A percentile compares a stretch with the other conserved stretches of the same genome.
These are phyloP conservation scores for Gambusia holbrooki DNA, from an alignment of 2,113 vertebrate genomes.

Conservation along the genomic window DNA sequence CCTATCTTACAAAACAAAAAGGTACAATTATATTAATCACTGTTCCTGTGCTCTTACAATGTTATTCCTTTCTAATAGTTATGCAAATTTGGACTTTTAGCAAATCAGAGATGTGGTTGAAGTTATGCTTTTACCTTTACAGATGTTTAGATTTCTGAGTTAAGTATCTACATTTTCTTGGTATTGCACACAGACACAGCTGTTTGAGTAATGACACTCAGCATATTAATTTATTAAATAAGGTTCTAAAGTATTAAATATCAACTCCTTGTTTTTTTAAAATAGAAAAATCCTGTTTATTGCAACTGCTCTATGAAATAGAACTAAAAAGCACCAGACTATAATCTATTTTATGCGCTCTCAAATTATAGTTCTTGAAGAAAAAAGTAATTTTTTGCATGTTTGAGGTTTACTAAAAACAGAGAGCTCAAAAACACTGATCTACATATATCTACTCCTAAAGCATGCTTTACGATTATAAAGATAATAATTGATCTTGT, in stretches of 20 bases:
- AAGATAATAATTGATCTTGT: background rate
- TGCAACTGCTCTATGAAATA: background rate
- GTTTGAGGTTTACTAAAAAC: background rate
- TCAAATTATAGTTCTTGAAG: background rate
- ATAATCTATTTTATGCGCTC: background rate
- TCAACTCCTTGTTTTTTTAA: background rate
- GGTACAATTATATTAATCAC: background rate
- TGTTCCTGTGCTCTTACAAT: too few relatives aligned
- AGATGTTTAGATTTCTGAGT: background rate
- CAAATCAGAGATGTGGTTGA: background rate
- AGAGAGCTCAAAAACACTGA: background rate
- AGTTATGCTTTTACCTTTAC: background rate
- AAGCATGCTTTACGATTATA: background rate
- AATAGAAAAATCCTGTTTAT: background rate
- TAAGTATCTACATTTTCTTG: background rate
- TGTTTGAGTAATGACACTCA: background rate
- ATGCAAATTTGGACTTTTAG: background rate
- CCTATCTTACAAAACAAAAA: background rate
- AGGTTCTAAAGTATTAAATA: too few relatives aligned
- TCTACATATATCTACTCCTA: background rate
- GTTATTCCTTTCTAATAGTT: background rate
- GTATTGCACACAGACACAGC: background rate
- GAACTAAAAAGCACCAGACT: background rate
- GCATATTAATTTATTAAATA: background rate
- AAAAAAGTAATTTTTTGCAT: background rate